Conservation (phyloP, 1,140 invertebrate species). For the Drosophila ironensis region DNA sequence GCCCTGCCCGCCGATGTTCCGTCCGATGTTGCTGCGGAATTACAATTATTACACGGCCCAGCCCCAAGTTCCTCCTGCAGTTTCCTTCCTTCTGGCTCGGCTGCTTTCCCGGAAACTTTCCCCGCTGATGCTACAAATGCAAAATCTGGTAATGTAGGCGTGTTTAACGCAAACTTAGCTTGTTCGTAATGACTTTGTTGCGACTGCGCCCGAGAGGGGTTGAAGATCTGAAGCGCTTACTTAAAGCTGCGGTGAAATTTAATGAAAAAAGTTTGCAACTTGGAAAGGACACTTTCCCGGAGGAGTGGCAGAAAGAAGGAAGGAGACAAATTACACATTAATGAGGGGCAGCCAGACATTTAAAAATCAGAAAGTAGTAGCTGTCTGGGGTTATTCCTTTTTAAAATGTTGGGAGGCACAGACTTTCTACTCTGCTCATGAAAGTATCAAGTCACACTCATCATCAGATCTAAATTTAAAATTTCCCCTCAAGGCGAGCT, state of each 20-base stretch:
- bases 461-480: not conserved
- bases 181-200: slow-evolving; percentile 73
- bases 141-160: slow-evolving; percentile 74
- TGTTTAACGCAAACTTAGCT: slow-evolving; percentile 78
- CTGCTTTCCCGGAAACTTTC: slow-evolving; percentile 44
- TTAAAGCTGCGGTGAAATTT: slow-evolving; percentile 51
- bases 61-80: slow-evolving; percentile 40
- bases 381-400: too few relatives aligned
- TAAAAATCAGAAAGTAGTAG: too few relatives aligned
- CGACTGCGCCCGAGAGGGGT: slow-evolving; percentile 4
- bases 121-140: slow-evolving; percentile 48
- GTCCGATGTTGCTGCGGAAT: slow-evolving; percentile 59
- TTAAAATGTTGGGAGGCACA: too few relatives aligned
- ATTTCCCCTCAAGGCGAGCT: not conserved
- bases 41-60: slow-evolving; percentile 77
- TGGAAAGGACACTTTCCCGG: slow-evolving; percentile 3
- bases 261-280: slow-evolving; percentile 68
- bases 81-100: slow-evolving; percentile 31
- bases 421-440: too few relatives aligned
- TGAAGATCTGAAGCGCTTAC: not conserved
- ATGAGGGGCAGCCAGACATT: not conserved
- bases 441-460: too few relatives aligned
- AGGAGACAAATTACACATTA: not conserved
- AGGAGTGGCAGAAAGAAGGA: not conserved
- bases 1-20: not conserved